A percentile compares a stretch with the other conserved stretches of the same genome.
Evolutionary conservation across 1,140 invertebrate genomes (phyloP).

Genomic region (Calycopis cecrops): DNA sequence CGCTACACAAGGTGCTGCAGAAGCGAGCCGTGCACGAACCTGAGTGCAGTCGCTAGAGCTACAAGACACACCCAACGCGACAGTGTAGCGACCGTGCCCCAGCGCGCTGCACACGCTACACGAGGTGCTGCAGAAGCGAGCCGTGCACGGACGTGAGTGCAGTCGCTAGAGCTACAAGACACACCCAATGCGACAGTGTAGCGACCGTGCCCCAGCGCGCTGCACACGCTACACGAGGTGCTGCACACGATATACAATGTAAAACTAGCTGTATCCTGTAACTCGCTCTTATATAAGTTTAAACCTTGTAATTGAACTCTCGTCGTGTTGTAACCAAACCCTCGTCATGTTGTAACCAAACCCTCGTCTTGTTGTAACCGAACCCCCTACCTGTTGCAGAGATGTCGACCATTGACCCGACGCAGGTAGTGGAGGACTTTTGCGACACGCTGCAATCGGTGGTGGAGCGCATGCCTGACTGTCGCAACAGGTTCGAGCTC

Average conservation of each 20-base stretch:
- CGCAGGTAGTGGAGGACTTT: slow-evolving; percentile 72
- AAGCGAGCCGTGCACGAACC: slow-evolving; percentile 58
- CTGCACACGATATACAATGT: slow-evolving; percentile 52
- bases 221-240: slow-evolving; percentile 77
- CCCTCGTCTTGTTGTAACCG: too few relatives aligned
- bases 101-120: slow-evolving; percentile 79
- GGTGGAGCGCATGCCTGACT: slow-evolving; percentile 63
- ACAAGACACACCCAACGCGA: slow-evolving; percentile 70
- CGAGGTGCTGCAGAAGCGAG: slow-evolving; percentile 64
- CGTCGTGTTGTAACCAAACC: too few relatives aligned
- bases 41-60: slow-evolving; percentile 73
- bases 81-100: slow-evolving; percentile 78
- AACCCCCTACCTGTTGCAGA: slow-evolving; percentile 42
- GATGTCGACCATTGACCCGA: slow-evolving; percentile 51
- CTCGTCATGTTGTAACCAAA: too few relatives aligned
- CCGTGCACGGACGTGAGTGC: slow-evolving; percentile 60
- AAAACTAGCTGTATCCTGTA: too few relatives aligned
- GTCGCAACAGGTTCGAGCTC: slow-evolving; percentile 70
- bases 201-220: slow-evolving; percentile 78
- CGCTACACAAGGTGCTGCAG: slow-evolving; percentile 75
- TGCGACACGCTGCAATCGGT: slow-evolving; percentile 65
- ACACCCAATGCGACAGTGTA: slow-evolving; percentile 60
- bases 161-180: slow-evolving; percentile 78
- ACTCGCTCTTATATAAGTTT: too few relatives aligned
- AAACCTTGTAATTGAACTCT: too few relatives aligned